Base-by-base conservation (phyloP, 1,140 invertebrate species). In the Panulirus ornatus region DNA sequence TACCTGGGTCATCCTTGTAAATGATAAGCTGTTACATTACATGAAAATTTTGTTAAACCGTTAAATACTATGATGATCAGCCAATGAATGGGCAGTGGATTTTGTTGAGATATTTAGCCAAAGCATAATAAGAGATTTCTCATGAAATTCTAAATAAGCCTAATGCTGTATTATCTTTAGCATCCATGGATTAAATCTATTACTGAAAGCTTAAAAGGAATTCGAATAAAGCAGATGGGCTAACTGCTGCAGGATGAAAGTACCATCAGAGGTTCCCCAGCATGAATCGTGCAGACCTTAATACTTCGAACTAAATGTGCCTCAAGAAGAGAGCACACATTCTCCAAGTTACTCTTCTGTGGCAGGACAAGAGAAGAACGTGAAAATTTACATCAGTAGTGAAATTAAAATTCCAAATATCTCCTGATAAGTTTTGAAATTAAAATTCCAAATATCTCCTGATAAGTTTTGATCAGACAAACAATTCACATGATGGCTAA, bases 251-350 rank as follows among this genome's bases (percentile, higher is more conserved):
- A 66, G 58, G n/a, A 2, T 66, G 40, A 84, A 19, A 44, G 38
- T 87, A 87, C 85, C 85, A 87, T 34, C 30, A 87, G 75, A 58
- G 85, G 85, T 54, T 87, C 85, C 54, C 75, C 85, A 30, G 34
- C 54, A n/a, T 79, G 44, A 34, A 78, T 76, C n/a, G 85, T 58
- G 47, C 40, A 79, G 70, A 87, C 51, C 73, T 79, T 87, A 66
- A 87, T 63, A 42, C 70, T 63, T 34, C 85, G 85, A 6, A 73
- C 85, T 58, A 87, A 27, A 38, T 87, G 85, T 27, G 40, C 30
- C 54, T 63, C 85, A 47, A 87, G 85, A 1, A 87, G 71, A 34
- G 85, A 58, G 36, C 38, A 83, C 51, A 83, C 47, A 66, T 27
- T 27, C 81, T 83, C 81, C 81, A 83, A 36, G 34, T 66, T 36